Conservation (phyloP, 2,113 vertebrate genomes). For the Spheniscus mendiculus region DNA sequence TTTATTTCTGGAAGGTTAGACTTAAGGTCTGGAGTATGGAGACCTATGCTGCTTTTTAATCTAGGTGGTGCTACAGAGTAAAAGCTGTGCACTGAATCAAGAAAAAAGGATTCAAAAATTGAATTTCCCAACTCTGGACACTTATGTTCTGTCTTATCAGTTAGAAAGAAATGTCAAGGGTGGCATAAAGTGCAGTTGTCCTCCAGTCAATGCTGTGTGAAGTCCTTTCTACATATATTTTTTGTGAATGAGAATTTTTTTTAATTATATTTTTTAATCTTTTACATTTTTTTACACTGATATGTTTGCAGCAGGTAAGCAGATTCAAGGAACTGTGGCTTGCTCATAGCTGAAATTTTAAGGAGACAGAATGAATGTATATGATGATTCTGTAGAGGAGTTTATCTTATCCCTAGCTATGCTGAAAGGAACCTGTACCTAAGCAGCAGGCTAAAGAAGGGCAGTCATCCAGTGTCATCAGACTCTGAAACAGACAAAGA, state of each 20-base stretch:
- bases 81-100: not conserved
- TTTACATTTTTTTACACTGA: not conserved
- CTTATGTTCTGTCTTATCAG: not conserved
- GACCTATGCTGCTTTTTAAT: not conserved
- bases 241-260: not conserved
- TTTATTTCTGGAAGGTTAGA: not conserved
- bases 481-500: not conserved
- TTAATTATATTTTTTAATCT: accelerated
- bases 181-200: not conserved
- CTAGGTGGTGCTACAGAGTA: not conserved
- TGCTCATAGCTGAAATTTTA: not conserved
- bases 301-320: not conserved
- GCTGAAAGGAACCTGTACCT: not conserved
- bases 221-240: not conserved
- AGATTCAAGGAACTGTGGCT: not conserved
- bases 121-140: not conserved
- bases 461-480: not conserved
- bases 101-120: not conserved
- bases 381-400: not conserved
- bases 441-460: not conserved
- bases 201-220: not conserved
- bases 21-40: not conserved
- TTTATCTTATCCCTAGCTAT: not conserved
- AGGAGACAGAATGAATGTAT: not conserved
- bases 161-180: not conserved